Conservation (phyloP, 2,888 invertebrate species). For the Eupithecia pulchellata region DNA sequence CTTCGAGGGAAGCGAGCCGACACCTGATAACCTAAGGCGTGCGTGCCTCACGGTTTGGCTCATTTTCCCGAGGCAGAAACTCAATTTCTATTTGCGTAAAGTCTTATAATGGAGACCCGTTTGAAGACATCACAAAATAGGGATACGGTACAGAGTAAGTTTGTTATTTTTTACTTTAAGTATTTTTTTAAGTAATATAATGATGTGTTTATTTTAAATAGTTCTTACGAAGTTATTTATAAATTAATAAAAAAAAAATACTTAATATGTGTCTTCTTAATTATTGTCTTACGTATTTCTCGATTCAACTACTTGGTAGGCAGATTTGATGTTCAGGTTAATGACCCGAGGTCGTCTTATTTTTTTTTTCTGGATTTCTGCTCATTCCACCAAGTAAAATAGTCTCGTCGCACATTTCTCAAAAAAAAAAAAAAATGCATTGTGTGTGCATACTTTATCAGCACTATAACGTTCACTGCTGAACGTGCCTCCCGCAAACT, state of each 20-base stretch:
- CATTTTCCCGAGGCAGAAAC: neutral
- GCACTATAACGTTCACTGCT: too few species aligned
- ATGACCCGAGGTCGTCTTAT: too few species aligned
- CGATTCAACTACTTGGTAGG: neutral
- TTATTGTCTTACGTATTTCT: neutral
- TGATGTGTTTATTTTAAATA: neutral
- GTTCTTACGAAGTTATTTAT: neutral
- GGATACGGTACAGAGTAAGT: neutral
- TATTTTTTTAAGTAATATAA: neutral
- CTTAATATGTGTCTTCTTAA: neutral
- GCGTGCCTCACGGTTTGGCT: neutral
- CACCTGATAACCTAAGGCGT: neutral
- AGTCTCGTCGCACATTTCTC: too few species aligned
- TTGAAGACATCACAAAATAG: neutral
- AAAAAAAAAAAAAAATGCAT: too few species aligned
- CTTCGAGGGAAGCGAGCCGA: neutral
- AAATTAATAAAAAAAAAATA: neutral
- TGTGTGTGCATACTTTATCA: too few species aligned
- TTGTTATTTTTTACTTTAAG: slow-evolving; percentile 1
- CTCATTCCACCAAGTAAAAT: too few species aligned
- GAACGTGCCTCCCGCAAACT: too few species aligned
- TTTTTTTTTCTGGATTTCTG: too few species aligned
- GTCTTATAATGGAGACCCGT: neutral
- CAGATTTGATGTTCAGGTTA: neutral
- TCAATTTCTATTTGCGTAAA: neutral